Percentiles rank a stretch among this genome's conserved stretches.
Conservation (phyloP, 2,888 invertebrate species). For the Leptopilina drosophilae region DNA sequence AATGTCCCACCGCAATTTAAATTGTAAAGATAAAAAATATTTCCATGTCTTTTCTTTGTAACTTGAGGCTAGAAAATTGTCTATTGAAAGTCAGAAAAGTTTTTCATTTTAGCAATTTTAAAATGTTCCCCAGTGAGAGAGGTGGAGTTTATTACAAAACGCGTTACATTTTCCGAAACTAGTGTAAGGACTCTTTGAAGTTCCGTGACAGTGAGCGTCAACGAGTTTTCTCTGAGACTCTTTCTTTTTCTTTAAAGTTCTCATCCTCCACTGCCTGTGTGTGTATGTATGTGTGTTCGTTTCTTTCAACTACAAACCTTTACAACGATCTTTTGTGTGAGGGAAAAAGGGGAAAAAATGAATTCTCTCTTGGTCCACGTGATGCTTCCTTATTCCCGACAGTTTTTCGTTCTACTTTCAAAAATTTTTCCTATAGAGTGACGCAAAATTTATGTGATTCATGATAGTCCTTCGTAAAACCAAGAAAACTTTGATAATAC, state of each 20-base stretch:
- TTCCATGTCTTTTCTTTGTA: not conserved
- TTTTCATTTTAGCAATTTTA: not conserved
- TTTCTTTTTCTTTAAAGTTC: conserved; percentile 23
- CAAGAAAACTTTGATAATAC: conserved; percentile 20
- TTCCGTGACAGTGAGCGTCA: conserved; percentile 37
- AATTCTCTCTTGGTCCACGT: conserved; percentile 1
- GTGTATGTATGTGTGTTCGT: conserved; percentile 4
- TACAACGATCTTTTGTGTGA: conserved; percentile 27
- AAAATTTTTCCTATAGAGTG: conserved; percentile 12
- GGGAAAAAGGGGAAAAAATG: conserved; percentile 5
- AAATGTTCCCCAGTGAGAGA: not conserved
- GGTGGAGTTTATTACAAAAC: conserved; percentile 28
- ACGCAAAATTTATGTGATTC: conserved; percentile 18
- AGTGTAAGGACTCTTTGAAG: conserved; percentile 35
- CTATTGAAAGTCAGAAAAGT: not conserved
- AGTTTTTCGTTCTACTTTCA: conserved; percentile 32
- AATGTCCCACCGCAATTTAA: not conserved
- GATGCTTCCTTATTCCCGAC: conserved; percentile 28
- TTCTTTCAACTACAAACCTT: conserved; percentile 29
- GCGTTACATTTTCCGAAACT: conserved; percentile 27
- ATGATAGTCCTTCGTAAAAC: not conserved
- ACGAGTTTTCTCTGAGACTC: conserved; percentile 12
- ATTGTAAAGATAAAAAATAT: not conserved
- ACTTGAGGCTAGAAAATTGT: not conserved
- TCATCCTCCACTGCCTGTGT: not conserved